Conservation (phyloP, 2,888 invertebrate species). For the Leptopterna dolabrata region DNA sequence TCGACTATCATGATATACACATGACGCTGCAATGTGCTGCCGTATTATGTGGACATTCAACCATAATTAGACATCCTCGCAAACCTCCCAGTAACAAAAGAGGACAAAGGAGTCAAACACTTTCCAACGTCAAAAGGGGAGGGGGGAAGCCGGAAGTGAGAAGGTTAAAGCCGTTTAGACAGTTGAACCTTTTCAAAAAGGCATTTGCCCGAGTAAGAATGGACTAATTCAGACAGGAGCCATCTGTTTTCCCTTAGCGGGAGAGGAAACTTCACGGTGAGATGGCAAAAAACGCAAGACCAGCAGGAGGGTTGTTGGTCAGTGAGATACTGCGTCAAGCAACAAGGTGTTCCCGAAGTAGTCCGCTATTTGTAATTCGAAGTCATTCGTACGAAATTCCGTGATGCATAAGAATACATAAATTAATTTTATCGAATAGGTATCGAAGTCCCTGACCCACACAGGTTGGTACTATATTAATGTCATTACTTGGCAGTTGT, state of each 20-base stretch:
- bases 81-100: neutral
- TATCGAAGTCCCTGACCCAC: no score
- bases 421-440: no score
- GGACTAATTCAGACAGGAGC: neutral
- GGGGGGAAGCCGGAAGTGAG: neutral
- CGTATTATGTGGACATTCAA: neutral
- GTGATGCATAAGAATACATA: no score
- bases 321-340: no score
- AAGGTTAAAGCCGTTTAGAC: neutral
- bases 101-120: neutral
- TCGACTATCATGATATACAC: neutral
- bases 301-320: no score
- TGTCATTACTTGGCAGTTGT: no score
- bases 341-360: no score
- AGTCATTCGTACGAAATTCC: no score
- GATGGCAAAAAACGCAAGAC: neutral
- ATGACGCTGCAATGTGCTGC: neutral
- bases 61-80: neutral
- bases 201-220: neutral
- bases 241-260: neutral
- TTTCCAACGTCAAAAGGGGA: neutral
- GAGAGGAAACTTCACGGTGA: neutral
- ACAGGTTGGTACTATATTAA: no score
- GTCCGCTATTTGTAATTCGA: no score
- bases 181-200: slow-evolving; percentile 1